Percentiles rank a stretch among this genome's conserved stretches.
phyloP scores from a whole-genome alignment of 2,888 invertebrate species.

The Tenodera sinensis region DNA sequence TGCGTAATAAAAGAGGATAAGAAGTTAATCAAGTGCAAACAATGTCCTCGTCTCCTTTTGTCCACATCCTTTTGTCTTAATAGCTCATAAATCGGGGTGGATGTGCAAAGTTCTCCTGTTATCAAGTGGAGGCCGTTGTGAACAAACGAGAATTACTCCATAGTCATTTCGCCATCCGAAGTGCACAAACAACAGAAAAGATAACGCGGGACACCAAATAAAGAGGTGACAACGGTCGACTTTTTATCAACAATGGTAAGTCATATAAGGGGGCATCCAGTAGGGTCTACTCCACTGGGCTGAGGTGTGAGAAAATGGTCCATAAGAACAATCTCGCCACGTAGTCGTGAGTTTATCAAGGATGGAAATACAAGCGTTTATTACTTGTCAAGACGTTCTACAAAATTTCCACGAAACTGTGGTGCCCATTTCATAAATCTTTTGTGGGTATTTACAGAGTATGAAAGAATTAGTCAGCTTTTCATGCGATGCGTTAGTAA shows the following conservation, averaged over 20 bases:
- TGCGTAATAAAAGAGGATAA: neutral
- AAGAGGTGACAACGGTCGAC: neutral
- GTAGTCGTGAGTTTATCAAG: neutral
- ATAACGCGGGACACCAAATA: neutral
- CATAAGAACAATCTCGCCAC: neutral
- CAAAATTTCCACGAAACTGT: neutral
- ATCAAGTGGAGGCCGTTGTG: neutral
- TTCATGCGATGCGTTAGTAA: too few species aligned
- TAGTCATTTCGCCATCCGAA: neutral
- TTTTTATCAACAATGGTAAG: neutral
- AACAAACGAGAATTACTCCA: neutral
- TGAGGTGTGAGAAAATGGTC: neutral
- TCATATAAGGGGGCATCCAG: neutral
- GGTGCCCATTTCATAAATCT: neutral
- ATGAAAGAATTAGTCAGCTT: neutral
- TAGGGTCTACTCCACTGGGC: neutral
- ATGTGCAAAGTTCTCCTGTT: neutral
- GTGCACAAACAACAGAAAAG: neutral
- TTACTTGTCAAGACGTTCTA: neutral
- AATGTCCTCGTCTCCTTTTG: neutral
- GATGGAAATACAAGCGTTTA: neutral
- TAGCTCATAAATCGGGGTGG: neutral
- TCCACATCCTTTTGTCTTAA: neutral
- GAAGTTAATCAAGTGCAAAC: neutral
- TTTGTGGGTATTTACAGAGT: neutral